Conservation (phyloP, 1,140 invertebrate species). For the Spodoptera frugiperda region DNA sequence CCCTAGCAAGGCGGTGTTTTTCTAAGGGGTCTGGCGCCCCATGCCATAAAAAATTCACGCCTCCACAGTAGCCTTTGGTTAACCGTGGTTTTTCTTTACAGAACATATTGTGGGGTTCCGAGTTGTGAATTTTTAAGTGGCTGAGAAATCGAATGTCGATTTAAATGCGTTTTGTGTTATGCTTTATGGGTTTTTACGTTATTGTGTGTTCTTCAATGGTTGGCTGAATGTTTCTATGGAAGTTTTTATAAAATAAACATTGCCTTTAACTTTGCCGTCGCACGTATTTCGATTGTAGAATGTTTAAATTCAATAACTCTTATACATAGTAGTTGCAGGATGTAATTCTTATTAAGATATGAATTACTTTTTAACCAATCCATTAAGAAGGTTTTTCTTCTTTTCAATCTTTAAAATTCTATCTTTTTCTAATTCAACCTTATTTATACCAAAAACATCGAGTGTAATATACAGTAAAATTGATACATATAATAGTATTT, state of each 20-base stretch:
- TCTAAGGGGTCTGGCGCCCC: conserved; percentile 70
- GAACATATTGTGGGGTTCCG: conserved; percentile 48
- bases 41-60: conserved; percentile 80
- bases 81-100: conserved; percentile 64
- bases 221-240: no score
- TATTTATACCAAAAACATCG: no score
- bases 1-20: conserved; percentile 75
- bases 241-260: not conserved
- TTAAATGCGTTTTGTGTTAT: conserved; percentile 32
- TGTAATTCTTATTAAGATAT: no score
- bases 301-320: no score
- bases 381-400: not conserved
- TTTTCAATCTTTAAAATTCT: not conserved
- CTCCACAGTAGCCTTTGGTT: conserved; percentile 61
- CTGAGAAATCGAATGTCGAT: conserved; percentile 5
- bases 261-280: not conserved
- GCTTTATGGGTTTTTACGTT: conserved; percentile 11
- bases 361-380: no score
- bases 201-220: not conserved
- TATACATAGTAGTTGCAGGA: no score
- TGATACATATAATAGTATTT: no score
- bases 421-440: not conserved
- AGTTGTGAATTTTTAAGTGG: conserved; percentile 65
- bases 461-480: no score
- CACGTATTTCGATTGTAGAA: no score